phyloP scores from a whole-genome alignment of 1,140 invertebrate genomes.

The Pseudomyrmex pallidus region DNA sequence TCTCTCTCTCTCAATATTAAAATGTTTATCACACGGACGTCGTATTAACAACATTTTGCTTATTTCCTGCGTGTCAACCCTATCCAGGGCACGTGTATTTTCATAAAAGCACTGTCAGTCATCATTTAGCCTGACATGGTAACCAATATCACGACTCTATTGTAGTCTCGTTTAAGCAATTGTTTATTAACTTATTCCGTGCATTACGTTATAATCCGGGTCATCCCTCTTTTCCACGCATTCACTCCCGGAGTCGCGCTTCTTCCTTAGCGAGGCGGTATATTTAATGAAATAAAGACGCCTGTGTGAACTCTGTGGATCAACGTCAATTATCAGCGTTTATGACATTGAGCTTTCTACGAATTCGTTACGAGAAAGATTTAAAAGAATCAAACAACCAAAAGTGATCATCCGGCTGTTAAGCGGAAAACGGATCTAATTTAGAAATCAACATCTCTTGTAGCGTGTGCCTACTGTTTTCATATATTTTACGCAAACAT shows the following conservation, averaged over 20 bases:
- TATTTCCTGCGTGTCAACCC: slow-evolving; percentile 50
- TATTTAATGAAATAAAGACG: slow-evolving; percentile 59
- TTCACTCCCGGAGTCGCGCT: slow-evolving; percentile 46
- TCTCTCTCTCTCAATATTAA: slow-evolving; percentile 23
- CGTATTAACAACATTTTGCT: slow-evolving; percentile 37
- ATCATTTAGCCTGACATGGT: slow-evolving; percentile 67
- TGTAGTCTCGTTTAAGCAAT: slow-evolving; percentile 79
- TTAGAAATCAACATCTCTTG: not conserved
- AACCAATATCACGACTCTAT: slow-evolving; percentile 76
- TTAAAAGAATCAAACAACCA: slow-evolving; percentile 19
- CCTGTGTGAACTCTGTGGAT: slow-evolving; percentile 19
- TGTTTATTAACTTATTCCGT: slow-evolving; percentile 79
- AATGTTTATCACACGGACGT: slow-evolving; percentile 26
- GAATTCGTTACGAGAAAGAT: slow-evolving; percentile 44
- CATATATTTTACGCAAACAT: not conserved
- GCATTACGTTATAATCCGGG: slow-evolving; percentile 64
- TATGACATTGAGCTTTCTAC: slow-evolving; percentile 44
- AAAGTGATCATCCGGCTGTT: not conserved
- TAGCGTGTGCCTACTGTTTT: not conserved
- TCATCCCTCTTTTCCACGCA: slow-evolving; percentile 18
- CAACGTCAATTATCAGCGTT: slow-evolving; percentile 49
- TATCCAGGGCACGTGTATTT: slow-evolving; percentile 38
- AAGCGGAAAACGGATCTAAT: not conserved
- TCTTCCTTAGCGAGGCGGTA: slow-evolving; percentile 46
- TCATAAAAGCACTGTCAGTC: slow-evolving; percentile 76